Base-by-base conservation (phyloP, 1,140 invertebrate species). In the Sarcophaga peregrina region DNA sequence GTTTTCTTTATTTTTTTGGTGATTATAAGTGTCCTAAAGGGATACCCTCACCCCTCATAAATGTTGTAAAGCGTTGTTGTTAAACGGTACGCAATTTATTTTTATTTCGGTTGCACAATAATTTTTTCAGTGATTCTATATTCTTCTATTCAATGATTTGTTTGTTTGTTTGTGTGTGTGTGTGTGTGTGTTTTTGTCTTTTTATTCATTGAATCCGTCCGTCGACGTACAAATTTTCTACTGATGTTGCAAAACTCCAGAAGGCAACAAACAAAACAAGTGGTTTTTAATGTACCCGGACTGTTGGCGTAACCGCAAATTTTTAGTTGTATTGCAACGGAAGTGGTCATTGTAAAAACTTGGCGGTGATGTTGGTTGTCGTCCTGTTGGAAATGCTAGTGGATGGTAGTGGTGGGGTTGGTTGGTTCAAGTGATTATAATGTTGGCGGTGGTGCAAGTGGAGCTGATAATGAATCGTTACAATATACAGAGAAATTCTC, bases 331-430 rank as follows among this genome's bases (percentile, higher is more conserved):
- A 48, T 76, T 50, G 20, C 75, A 78, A 78, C 75, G 75, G 75
- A 78, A 78, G 75, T 78, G 75, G 75, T 78, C 75, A 78, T 78
- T 78, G 75, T 78, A 78, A 78, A 68, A 78, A 78, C 75, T 78
- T 78, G 75, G 48, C 75, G 75, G 48, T 48, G 17, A 52, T 50
- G 47, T 17, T 78, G 47, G 75, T 78, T 20, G 47, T 78, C 25
- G 13, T 52, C 10, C 8, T 68, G 58, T n/a, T 25, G 9, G 17
- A 20, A 25, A n/a, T 68, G 8, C n/a, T 78, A 47, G 75, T 78
- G 20, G 75, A 9, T 17, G 62, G 62, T 78, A 47, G 74, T 11
- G 25, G 45, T 48, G 46, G 74, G 45, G 74, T 48, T 76, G 45
- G 74, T 48, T 76, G 75, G 45, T 17, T 62, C 25, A 62, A 62